Base-by-base conservation (phyloP, 2,888 invertebrate species). In the Tachystola acroxantha region DNA sequence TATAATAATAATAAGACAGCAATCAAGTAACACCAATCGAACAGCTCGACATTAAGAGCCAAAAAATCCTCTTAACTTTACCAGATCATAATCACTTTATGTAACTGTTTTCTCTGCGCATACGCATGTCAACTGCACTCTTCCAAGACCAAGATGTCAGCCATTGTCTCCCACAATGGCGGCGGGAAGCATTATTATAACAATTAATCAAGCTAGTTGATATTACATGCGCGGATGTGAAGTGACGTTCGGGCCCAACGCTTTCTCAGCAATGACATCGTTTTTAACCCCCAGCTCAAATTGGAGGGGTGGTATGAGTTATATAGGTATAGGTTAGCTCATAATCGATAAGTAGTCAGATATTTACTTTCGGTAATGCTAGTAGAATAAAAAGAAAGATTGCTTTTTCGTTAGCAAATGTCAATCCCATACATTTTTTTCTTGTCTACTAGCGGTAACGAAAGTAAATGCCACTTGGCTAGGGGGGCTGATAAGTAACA, bases 151-250 rank as follows among this genome's bases (percentile, higher is more conserved):
- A 51, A 53, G 43, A 57, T 49, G 53, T 40, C 50, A 22, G 35
- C 50, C n/a, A 24, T 24, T 24, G 24, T 24, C 42, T 54, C 57
- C 61, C 56, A 55, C 57, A 59, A 57, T 66, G 58, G 55, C 46
- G 46, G 46, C 52, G 58, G 58, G 58, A 72, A 73, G 56, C 61
- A 64, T 58, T 67, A 65, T 70, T 68, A 64, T 59, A 53, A 34
- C 37, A 55, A 70, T 69, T 65, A 68, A 69, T 71, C 55, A 65
- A 46, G 51, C 58, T 64, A 56, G 51, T 55, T 56, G 43, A 40
- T 56, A 56, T 78, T 72, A 73, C 65, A 68, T 69, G 59, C 67
- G 61, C 73, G 71, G 68, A 77, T 75, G 71, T 67, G 57, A 64
- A 64, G 24, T 7, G n/a, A n/a, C n/a, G n/a, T 24, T n/a, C 9